Base-by-base conservation (phyloP, 2,113 vertebrate genomes). In the Centropus unirufus region DNA sequence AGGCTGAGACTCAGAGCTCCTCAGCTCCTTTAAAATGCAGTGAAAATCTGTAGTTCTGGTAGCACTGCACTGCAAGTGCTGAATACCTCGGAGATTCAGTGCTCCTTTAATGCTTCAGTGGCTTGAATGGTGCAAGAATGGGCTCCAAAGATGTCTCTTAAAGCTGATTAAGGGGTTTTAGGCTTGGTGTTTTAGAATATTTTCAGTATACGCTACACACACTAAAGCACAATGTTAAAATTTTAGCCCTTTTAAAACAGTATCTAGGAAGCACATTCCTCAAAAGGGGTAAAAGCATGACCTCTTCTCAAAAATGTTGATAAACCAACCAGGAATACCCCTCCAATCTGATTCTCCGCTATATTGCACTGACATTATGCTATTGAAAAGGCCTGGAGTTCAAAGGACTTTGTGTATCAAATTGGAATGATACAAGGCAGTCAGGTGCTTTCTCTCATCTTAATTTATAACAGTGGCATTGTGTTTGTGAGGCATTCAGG, bases 401-500 rank as follows among this genome's bases (percentile, higher is more conserved):
- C 6, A 2, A 44, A 74, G 44, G 26, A 68, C 46, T 72, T 86
- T 67, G 30, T 63, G 57, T 61, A 80, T 81, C 61, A 86, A 66
- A 52, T 11, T 40, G 76, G 47, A 81, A 80, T 1, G 23, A 88
- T 1, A 88, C 39, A 83, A 75, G 47, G 81, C 21, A 83, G 75
- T 80, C 82, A 81, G 36, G 49, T 69, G 61, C 46, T 83, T 96
- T 70, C 64, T 61, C 75, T 92, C 90, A 61, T 62, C 24, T 86
- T 87, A 91, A 84, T 95, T 96, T 93, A 87, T 92, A 92, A 84
- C 17, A 30, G 49, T 87, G 69, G 93, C 86, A 72, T 49, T 22
- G 36, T 67, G 26, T 64, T 92, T 68, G 80, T 2, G 12, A 93
- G 58, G 61, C 62, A 79, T 92, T 87, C 81, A 68, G 62, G 30